Base-by-base conservation (phyloP, 92 coral and sea anemone genomes). In the Parazoanthus atlanticus region DNA sequence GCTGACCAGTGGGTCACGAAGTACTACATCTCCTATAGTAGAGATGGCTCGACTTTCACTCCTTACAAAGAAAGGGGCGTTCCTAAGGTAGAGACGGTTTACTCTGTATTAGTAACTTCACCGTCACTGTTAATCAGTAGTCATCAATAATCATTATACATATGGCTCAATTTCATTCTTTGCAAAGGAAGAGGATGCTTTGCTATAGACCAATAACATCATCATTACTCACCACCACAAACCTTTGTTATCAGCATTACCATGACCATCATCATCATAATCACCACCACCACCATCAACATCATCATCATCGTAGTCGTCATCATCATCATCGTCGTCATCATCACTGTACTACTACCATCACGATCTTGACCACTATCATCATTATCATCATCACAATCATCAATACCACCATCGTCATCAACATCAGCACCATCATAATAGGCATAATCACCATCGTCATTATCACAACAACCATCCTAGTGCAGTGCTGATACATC, bases 1-100 rank as follows among this genome's bases (percentile, higher is more conserved):
- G 31, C 81, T 19, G 89, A 84, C 83, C 97, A 94, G 89, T 94
- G 97, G 97, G 97, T 94, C n/a, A 94, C 90, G 64, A 88, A 89
- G 21, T 94, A 94, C 82, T 86, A 79, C 34, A 85, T 94, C 34
- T 41, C 96, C 11, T 93, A 92, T 75, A 93, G 96, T 86, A 90
- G 79, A 52, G 92, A 93, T 81, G 94, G 96, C 41, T 81, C 94
- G 34, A 85, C 31, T 47, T 93, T 92, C 76, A 85, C 65, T 15
- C 83, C 82, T 8, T 93, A 93, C 93, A 92, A 85, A 76, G 94
- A 82, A 56, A 34, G 90, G 70, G 74, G 93, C 90, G 88, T 88
- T 11, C 82, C 91, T 25, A 66, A 86, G 88, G 97, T 94, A 61
- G 91, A 93, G 5, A 8, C 1, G 1, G 41, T 28, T 67, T 71